Percentiles rank a stretch among this genome's conserved stretches.
These are phyloP conservation scores for Glyptemys insculpta DNA, from an alignment of 2,797 vertebrate genomes.

Conservation along the genomic window DNA sequence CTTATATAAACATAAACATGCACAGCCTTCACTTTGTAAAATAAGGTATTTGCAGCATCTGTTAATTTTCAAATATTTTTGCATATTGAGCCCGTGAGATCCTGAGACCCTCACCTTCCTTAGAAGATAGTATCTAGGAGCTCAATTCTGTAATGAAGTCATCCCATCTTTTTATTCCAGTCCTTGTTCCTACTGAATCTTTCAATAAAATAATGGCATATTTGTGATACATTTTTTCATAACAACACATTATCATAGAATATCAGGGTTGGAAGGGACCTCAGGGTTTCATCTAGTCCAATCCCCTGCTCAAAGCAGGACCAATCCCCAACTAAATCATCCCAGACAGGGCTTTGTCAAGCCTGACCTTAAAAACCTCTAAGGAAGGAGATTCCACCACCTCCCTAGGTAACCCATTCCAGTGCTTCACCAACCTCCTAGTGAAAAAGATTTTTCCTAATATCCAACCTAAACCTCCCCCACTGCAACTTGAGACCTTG, in stretches of 20 bases:
- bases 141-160: not conserved
- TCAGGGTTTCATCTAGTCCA: too few species aligned
- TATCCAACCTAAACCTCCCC: too few species aligned
- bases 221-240: not conserved
- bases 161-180: conserved; percentile 2
- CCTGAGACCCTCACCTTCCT: not conserved
- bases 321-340: too few species aligned
- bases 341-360: too few species aligned
- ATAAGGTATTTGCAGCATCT: conserved; percentile 47
- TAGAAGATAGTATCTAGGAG: not conserved
- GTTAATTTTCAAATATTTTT: conserved; percentile 48
- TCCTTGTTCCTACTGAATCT: not conserved
- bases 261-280: too few species aligned
- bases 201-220: not conserved
- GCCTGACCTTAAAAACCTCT: too few species aligned
- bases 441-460: too few species aligned
- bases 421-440: too few species aligned
- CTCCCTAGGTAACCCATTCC: too few species aligned
- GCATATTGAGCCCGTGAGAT: not conserved
- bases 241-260: not conserved
- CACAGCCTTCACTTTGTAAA: conserved; percentile 51
- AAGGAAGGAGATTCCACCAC: too few species aligned
- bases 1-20: conserved; percentile 61
- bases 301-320: too few species aligned
- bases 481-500: too few species aligned